Evolutionary conservation across 2,888 invertebrate species (phyloP).

Genomic region (Epicampocera succincta): DNA sequence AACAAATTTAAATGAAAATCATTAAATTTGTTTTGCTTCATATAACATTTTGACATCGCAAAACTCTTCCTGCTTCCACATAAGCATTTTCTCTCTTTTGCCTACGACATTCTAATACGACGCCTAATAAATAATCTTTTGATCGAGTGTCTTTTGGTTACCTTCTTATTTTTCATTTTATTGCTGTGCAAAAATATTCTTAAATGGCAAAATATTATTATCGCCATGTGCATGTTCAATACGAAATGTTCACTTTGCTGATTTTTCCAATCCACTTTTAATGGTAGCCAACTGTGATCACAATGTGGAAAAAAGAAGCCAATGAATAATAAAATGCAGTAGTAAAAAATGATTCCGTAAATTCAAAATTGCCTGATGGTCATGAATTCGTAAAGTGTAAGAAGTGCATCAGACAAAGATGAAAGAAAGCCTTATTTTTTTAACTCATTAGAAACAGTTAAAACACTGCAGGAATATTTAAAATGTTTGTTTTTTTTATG

Average conservation of each 20-base stretch:
- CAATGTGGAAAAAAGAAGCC: slow-evolving; percentile 32
- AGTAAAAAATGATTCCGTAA: neutral
- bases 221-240: neutral
- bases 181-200: neutral
- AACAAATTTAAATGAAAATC: too few species aligned
- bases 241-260: neutral
- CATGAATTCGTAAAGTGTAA: slow-evolving; percentile 20
- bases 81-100: too few species aligned
- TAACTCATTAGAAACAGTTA: slow-evolving; percentile 37
- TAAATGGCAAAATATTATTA: neutral
- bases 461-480: neutral
- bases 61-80: too few species aligned
- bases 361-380: slow-evolving; percentile 22
- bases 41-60: too few species aligned
- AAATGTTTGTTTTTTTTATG: neutral
- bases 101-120: too few species aligned
- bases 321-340: slow-evolving; percentile 22
- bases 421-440: neutral
- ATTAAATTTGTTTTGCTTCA: too few species aligned
- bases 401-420: neutral
- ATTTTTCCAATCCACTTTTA: slow-evolving; percentile 5
- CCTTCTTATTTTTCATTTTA: neutral
- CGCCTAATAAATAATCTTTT: too few species aligned
- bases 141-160: too few species aligned
- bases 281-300: slow-evolving; percentile 38